phyloP scores from a whole-genome alignment of 2,888 invertebrate genomes.

The Melinopterus prodromus region DNA sequence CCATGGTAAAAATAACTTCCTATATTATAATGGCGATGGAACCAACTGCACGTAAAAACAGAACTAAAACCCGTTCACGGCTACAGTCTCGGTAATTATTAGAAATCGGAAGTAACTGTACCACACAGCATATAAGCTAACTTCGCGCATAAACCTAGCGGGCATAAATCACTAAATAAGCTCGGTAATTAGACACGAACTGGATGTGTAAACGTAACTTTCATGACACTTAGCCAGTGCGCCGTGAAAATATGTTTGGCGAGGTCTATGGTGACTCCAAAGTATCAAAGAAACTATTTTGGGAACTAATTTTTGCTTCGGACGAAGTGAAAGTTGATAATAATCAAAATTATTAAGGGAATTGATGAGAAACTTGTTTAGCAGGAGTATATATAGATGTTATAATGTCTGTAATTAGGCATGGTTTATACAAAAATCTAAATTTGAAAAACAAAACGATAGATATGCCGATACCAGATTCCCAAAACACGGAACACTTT shows the following conservation, averaged over 20 bases:
- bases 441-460: too few species aligned
- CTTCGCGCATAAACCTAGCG: not conserved
- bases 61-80: not conserved
- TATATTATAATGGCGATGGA: not conserved
- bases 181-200: slow-evolving; percentile 1
- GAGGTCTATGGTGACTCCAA: not conserved
- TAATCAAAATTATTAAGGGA: not conserved
- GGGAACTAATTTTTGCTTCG: not conserved
- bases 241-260: slow-evolving; percentile 19
- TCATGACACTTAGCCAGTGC: slow-evolving; percentile 17
- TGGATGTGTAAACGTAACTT: slow-evolving; percentile 11
- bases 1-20: slow-evolving; percentile 22
- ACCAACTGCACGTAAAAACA: not conserved
- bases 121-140: not conserved
- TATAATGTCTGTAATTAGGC: too few species aligned
- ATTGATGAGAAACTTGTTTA: not conserved
- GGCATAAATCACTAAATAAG: slow-evolving; percentile 4
- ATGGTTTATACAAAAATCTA: too few species aligned
- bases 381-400: too few species aligned
- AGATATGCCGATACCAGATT: too few species aligned
- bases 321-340: not conserved
- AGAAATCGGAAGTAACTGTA: slow-evolving; percentile 4
- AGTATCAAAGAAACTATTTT: not conserved
- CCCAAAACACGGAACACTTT: too few species aligned
- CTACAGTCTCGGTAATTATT: not conserved